Base-by-base conservation (phyloP, 2,113 vertebrate species). In the Protobothrops mucrosquamatus region DNA sequence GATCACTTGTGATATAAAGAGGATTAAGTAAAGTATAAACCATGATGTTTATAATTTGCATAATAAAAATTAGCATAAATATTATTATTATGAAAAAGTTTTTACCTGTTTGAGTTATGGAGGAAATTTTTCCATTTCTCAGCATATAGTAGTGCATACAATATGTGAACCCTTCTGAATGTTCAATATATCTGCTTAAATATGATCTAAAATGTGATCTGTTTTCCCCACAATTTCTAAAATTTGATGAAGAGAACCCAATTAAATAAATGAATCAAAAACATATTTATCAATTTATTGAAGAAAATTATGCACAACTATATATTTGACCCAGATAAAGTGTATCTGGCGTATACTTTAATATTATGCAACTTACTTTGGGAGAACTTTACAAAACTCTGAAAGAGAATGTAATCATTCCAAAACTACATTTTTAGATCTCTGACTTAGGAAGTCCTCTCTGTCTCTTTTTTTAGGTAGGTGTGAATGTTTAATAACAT, bases 1-100 rank as follows among this genome's bases (percentile, higher is more conserved):
- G 55, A 85, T 94, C 93, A 39, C 92, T 91, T 52, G 51, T 86
- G 91, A 29, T 92, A 93, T 9, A 26, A 69, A 93, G 20, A n/a
- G 91, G 94, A 95, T 95, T 96, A 95, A 56, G 9, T 74, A 91
- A 92, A 26, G 46, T 87, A 93, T 96, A 92, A 51, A 94, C 54
- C n/a, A 59, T 0, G 0, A 23, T 22, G 15, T 93, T 95, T 69
- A 93, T 95, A 81, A 89, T 90, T 94, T 91, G 88, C 81, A 26
- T 81, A 39, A 3, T 43, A 43, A 81, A 34, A 81, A 81, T 43
- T 81, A 81, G 74, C 74, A 81, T 43, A 81, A 81, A 22, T 43
- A 22, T 43, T 43, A 43, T 34, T 81, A 43, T 39, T 81, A 81
- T 18, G 89, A 48, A 92, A 15, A 59, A 86, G 29, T 29, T 89